Base-by-base conservation (phyloP, 1,140 invertebrate species). In the Bombus sibiricus region DNA sequence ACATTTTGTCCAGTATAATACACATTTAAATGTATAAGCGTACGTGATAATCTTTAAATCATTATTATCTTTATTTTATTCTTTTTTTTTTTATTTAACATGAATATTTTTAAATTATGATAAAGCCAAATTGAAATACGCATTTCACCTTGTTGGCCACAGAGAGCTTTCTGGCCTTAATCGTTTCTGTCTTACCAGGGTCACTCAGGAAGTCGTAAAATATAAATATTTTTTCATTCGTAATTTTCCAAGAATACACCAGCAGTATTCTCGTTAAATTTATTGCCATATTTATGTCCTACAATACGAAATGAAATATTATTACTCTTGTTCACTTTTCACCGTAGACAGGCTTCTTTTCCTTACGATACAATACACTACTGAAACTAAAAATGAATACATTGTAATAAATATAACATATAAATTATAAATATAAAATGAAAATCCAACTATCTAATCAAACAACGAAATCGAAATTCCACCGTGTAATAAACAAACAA, bases 191-290 rank as follows among this genome's bases (percentile, higher is more conserved):
- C 34, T 13, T 34, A 32, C 59, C 34, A 43, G 2, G 37, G 59
- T 66, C 39, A 32, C 34, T 43, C 62, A n/a, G 59, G 39, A 66
- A 78, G n/a, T 66, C 59, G 39, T 78, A 78, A 79, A 79, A 43
- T 28, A 37, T 32, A 66, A 66, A 79, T 79, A 79, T 43, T 79
- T 66, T 43, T 66, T 34, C 43, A 47, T 28, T 34, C 59, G 32
- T n/a, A 28, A n/a, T 39, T 47, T 77, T 62, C 57, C 57, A 41
- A 39, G 57, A 77, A 62, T 77, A 76, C 34, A 37, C 25, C 15
- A 12, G 28, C 57, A 22, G 37, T 39, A 43, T 77, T 41, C 75
- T 9, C 8, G 25, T 62, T 62, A 62, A 77, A 77, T 77, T 77
- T 62, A 59, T 41, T 37, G 4, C 28, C 12, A 41, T 22, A 77